phyloP scores from a whole-genome alignment of 1,140 invertebrate species.

The Bombus balteatus region DNA sequence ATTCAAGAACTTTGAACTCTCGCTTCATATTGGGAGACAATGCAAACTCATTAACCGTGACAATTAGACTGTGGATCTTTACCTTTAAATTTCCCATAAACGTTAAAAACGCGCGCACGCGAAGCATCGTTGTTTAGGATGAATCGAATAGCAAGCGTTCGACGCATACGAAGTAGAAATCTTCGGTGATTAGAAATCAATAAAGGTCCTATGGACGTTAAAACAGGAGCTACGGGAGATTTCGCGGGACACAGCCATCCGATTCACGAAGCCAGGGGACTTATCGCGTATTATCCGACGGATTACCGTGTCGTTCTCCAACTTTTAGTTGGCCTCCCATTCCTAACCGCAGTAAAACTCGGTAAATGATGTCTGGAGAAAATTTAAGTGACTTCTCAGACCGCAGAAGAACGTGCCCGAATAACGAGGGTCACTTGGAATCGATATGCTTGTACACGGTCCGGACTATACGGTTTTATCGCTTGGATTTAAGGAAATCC shows the following conservation, averaged over 20 bases:
- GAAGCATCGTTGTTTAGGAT: too few species aligned
- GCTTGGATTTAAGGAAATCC: neutral
- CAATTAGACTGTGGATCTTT: too few species aligned
- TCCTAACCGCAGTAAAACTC: constrained; percentile 51
- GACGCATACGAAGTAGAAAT: neutral
- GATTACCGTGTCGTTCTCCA: constrained; percentile 65
- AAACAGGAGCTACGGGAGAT: constrained; percentile 1
- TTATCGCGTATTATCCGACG: constrained; percentile 70
- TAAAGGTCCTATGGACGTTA: neutral
- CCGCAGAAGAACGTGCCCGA: constrained; percentile 10
- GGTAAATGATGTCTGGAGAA: constrained; percentile 46
- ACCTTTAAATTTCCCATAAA: too few species aligned
- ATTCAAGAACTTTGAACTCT: too few species aligned
- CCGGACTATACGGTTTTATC: neutral
- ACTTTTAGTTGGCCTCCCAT: constrained; percentile 64
- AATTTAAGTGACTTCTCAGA: constrained; percentile 48
- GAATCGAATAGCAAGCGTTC: too few species aligned
- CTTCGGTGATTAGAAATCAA: constrained; percentile 15
- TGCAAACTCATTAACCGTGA: too few species aligned
- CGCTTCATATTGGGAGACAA: too few species aligned
- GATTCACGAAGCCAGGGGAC: constrained; percentile 41
- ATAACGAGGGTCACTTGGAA: neutral
- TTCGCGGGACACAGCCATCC: constrained; percentile 12
- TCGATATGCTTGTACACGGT: neutral
- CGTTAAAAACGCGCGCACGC: too few species aligned